Percentiles rank a stretch among this genome's conserved stretches.
These are phyloP conservation scores for Ptiloglossa arizonensis DNA, from an alignment of 1,140 invertebrate species.

Conservation along the genomic window DNA sequence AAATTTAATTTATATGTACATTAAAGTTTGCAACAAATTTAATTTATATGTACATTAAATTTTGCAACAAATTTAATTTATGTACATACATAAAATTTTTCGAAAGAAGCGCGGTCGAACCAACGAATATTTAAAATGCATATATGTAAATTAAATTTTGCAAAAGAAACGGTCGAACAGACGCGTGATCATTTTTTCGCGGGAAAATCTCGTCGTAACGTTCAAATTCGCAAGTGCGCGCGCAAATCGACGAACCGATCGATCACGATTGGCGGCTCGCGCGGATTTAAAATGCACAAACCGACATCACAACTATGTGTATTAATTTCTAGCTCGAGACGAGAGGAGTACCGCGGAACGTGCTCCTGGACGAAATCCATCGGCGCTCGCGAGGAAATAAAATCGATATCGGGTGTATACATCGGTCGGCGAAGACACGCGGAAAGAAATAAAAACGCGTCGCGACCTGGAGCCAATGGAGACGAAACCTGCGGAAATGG, in stretches of 20 bases:
- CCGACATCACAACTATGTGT: neutral
- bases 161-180: no score
- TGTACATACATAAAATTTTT: no score
- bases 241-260: neutral
- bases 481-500: neutral
- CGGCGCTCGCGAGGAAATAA: constrained; percentile 43
- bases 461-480: neutral
- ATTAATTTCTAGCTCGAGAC: constrained; percentile 28
- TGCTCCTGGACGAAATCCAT: constrained; percentile 48
- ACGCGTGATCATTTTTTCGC: no score
- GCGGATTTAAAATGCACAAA: neutral
- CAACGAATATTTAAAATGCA: no score
- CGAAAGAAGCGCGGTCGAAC: no score
- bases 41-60: no score
- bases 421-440: constrained; percentile 36
- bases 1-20: no score
- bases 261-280: neutral
- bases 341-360: constrained; percentile 15
- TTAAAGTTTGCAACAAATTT: no score
- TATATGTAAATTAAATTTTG: no score
- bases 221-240: neutral
- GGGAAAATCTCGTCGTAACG: no score
- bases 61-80: no score
- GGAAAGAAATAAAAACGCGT: constrained; percentile 44
- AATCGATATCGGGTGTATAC: constrained; percentile 57